Percentiles rank a stretch among this genome's conserved stretches.
phyloP scores from a whole-genome alignment of 2,888 invertebrate species.

The Mechanitis messenoides region DNA sequence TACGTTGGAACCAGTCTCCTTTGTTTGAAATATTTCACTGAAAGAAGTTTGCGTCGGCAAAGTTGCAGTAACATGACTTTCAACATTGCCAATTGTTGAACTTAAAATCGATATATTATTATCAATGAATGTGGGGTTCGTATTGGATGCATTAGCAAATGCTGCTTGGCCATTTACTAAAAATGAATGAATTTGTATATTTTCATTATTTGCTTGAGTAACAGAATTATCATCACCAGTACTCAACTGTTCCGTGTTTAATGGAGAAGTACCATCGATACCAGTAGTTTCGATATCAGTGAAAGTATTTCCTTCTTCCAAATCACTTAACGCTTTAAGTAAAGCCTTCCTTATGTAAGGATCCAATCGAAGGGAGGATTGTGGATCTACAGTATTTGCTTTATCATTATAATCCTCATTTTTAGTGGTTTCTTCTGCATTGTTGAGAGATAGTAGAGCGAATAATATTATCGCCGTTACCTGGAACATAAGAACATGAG shows the following conservation, averaged over 20 bases:
- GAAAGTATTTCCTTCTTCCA: conserved; percentile 78
- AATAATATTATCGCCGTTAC: conserved; percentile 49
- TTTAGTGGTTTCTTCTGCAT: conserved; percentile 48
- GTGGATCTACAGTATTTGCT: conserved; percentile 61
- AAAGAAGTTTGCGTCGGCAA: conserved; percentile 60
- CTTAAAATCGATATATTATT: conserved; percentile 64
- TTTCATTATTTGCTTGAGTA: conserved; percentile 35
- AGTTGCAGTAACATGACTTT: conserved; percentile 58
- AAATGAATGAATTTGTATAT: conserved; percentile 76
- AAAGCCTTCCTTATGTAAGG: conserved; percentile 85
- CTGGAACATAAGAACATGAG: conserved; percentile 47
- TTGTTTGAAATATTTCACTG: conserved; percentile 63
- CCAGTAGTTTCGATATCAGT: conserved; percentile 63
- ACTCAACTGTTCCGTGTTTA: conserved; percentile 45
- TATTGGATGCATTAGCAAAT: conserved; percentile 52
- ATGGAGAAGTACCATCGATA: conserved; percentile 42
- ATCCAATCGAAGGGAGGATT: conserved; percentile 80
- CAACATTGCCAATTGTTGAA: conserved; percentile 68
- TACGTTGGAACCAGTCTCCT: conserved; percentile 50
- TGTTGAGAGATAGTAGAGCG: conserved; percentile 43
- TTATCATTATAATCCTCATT: conserved; percentile 53
- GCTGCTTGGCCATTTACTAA: conserved; percentile 69
- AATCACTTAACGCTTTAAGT: conserved; percentile 84
- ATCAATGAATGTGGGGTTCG: conserved; percentile 54
- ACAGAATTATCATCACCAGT: conserved; percentile 17